Evolutionary conservation across 2,113 vertebrate genomes (phyloP).

Genomic region (Tyrannus savana): DNA sequence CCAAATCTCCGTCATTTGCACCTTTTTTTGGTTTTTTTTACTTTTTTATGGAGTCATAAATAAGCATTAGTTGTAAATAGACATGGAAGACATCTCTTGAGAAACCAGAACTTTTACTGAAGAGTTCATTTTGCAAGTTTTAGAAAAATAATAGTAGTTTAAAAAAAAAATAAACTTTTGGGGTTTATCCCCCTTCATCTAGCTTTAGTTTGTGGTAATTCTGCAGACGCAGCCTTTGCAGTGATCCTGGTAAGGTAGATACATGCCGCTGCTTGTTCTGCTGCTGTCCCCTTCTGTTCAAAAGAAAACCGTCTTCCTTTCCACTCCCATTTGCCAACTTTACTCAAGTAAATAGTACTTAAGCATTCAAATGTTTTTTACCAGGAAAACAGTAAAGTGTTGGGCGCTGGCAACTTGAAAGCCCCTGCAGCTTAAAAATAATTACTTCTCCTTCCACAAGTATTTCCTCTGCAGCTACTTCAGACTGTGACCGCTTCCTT

Average conservation of each 20-base stretch:
- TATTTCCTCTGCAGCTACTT: neutral
- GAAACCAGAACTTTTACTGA: neutral
- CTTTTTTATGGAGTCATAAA: neutral
- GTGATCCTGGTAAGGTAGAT: neutral
- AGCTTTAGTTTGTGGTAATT: neutral
- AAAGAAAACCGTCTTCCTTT: neutral
- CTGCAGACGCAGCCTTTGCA: neutral
- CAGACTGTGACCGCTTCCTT: rapidly evolving
- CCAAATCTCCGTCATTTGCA: neutral
- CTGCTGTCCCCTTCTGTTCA: slow-evolving; percentile 41
- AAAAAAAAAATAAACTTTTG: neutral
- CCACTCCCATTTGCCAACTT: neutral
- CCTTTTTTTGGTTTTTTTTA: too few relatives aligned
- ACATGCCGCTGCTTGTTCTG: neutral
- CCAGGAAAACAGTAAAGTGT: neutral
- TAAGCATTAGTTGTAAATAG: neutral
- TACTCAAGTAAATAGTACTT: neutral
- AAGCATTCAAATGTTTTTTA: neutral
- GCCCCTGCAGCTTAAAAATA: neutral
- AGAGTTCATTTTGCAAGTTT: neutral
- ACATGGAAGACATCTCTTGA: neutral
- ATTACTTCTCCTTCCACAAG: neutral
- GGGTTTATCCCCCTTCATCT: neutral
- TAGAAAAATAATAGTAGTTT: neutral
- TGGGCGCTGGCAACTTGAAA: neutral